Evolutionary conservation across 2,888 invertebrate species (phyloP), one percentile per base, ranked within the genome.

Genomic region (Netelia inedita): DNA sequence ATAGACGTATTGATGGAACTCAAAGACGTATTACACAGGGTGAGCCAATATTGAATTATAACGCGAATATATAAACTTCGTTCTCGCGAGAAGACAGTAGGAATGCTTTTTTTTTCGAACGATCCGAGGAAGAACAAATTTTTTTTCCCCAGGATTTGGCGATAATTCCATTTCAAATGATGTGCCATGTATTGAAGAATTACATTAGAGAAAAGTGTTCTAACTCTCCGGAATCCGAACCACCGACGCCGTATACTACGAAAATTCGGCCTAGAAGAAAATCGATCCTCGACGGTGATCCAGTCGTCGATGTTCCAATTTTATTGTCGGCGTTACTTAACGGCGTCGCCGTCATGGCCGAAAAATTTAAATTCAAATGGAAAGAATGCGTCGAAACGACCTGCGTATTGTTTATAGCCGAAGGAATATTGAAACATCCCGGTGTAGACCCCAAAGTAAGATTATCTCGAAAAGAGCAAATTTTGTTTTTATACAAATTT

Each of bases 381-480:
- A 95, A 96, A 80, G 97, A 97, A 88, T 97, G 96, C 80, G 94
- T 97, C 1, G 97, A 97, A 94, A 96, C 97, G 0, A 95, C 96
- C 82, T 96, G 96, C 87, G 94, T 97, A 11, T 93, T 95, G 55
- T 94, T 94, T 61, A 93, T 95, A 3, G 94, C 95, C 10, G 94
- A 95, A 82, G 94, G 94, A 83, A 94, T 96, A 72, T 89, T 96
- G 23, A 94, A 94, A 83, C 94, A 95, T 88, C 92, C 94, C 8
- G 94, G 94, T 84, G 94, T 95, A 90, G 92, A 94, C 41, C 88
- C 95, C 3, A 94, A 94, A 90, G 95, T 96, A 91, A 83, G 78
- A 79, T 28, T 53, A 28, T 14, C 57, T 16, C 14, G 50, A 53
- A 16, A 28, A 53, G 19, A 55, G 11, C 5, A 16, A 71, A n/a